Percentiles rank a stretch among this genome's conserved stretches.
These are phyloP conservation scores for Camponotus pennsylvanicus DNA, from an alignment of 1,140 invertebrate genomes.

Conservation along the genomic window DNA sequence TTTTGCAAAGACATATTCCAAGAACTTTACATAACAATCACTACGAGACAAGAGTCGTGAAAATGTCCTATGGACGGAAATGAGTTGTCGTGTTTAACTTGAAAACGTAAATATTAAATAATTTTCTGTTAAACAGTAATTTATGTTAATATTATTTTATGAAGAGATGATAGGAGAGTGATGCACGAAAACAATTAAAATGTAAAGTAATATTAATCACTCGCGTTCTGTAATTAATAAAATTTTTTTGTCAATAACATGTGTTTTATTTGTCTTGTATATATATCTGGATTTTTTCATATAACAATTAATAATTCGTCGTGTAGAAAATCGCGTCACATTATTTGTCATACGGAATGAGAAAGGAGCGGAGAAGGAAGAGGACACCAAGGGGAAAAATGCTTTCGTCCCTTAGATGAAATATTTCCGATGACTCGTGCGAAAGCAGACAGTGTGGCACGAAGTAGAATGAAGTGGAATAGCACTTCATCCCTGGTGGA, in stretches of 20 bases:
- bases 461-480: conserved; percentile 62
- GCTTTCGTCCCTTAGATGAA: conserved; percentile 65
- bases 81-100: not conserved
- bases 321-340: conserved; percentile 17
- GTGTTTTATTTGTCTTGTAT: not conserved
- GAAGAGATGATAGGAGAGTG: not conserved
- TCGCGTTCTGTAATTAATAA: no score
- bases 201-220: not conserved
- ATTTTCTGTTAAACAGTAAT: no score
- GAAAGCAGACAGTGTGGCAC: conserved; percentile 65
- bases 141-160: not conserved
- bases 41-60: not conserved
- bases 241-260: not conserved
- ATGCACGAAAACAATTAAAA: not conserved
- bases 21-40: conserved; percentile 19
- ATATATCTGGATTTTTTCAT: not conserved
- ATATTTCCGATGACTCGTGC: conserved; percentile 74
- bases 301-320: conserved; percentile 27
- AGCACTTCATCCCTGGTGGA: conserved; percentile 69
- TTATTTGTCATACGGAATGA: conserved; percentile 41
- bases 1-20: not conserved
- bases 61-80: not conserved
- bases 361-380: not conserved
- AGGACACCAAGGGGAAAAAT: not conserved
- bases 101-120: not conserved